Evolutionary conservation across 2,113 vertebrate genomes (phyloP).

Genomic region (Candoia aspera): DNA sequence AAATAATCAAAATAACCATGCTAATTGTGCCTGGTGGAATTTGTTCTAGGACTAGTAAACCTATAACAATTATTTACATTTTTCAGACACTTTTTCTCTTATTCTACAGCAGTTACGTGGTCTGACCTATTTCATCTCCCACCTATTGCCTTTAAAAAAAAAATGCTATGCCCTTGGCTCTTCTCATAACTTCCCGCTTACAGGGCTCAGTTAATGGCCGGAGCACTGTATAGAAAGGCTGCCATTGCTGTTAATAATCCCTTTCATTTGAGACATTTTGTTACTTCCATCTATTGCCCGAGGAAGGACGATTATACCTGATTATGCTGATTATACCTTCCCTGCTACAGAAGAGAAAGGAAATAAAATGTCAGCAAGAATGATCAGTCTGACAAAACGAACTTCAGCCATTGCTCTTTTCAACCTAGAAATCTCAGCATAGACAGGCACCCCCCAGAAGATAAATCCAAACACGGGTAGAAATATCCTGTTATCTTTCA

Average conservation of each 20-base stretch:
- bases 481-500: constrained; percentile 37
- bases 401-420: constrained; percentile 55
- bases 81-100: constrained; percentile 41
- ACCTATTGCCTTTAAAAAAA: neutral
- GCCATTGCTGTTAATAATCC: constrained; percentile 48
- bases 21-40: neutral
- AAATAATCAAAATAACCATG: constrained; percentile 43
- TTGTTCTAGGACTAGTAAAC: constrained; percentile 18
- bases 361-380: constrained; percentile 73
- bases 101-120: constrained; percentile 47
- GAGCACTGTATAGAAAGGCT: constrained; percentile 35
- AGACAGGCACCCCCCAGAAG: neutral
- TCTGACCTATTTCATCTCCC: neutral
- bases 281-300: constrained; percentile 58
- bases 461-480: neutral
- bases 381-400: constrained; percentile 40
- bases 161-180: constrained; percentile 21
- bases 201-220: constrained; percentile 45
- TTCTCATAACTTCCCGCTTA: constrained; percentile 65
- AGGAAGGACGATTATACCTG: constrained; percentile 58
- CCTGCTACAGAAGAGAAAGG: constrained; percentile 63
- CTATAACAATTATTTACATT: constrained; percentile 27
- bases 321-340: constrained; percentile 54
- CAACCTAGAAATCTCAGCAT: constrained; percentile 42
- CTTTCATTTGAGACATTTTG: constrained; percentile 53